Evolutionary conservation across 2,797 vertebrate species (phyloP), one percentile per base, ranked within the genome.

Genomic region (Aselliscus stoliczkanus): DNA sequence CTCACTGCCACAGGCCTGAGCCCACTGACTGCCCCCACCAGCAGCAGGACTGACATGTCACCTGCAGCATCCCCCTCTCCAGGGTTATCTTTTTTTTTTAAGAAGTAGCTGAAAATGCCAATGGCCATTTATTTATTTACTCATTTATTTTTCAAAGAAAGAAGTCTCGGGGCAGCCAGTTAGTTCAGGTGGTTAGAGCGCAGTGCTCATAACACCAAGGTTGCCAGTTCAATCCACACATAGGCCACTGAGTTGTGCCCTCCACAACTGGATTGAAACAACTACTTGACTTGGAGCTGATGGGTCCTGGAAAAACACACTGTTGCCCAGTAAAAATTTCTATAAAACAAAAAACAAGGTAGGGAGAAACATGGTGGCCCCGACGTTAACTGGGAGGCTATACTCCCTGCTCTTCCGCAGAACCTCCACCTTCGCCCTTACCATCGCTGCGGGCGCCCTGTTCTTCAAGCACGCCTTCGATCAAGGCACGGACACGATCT

Each of bases 391-490:
- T 0, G 97, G 92, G 52, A 88, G 86, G 0, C 76, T 98, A 1
- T 99, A 99, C 94, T 96, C 96, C 0, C 0, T 98, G 52, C 95
- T 99, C 0, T 99, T 99, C 97, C 99, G 98, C 96, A 99, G 99
- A 92, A 99, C 98, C 10, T 99, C 99, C 14, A 99, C 99, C 4
- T 99, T 99, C 95, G 98, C 99, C 0, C 90, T 99, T 47, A 98
- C 98, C 96, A 97, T 99, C 73, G 98, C 99, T 54, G 97, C 99
- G 94, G 99, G 99, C 64, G 99, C 99, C 0, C 95, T 99, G 9
- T 27, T 99, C 25, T 99, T 99, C 94, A 99, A 99, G 96, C 98
- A 99, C 27, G 54, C 98, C 10, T 99, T 99, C 93, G 99, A 99
- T 97, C 99, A 99, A 94, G 99, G 98, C 4, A 99, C 99, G 0